Conservation (phyloP, 2,113 vertebrate species). For the Uropsilus gracilis region DNA sequence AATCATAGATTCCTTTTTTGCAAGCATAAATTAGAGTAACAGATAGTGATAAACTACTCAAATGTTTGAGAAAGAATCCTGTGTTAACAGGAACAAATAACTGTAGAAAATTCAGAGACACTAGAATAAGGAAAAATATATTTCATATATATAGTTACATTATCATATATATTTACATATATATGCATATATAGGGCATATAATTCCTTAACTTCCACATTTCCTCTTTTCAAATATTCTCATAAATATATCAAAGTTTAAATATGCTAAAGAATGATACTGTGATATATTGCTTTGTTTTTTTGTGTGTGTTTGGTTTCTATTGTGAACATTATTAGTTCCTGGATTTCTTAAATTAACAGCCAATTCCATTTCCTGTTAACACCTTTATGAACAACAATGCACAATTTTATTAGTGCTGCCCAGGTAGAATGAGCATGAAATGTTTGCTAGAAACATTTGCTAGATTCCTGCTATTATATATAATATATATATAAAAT, state of each 20-base stretch:
- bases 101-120: not conserved
- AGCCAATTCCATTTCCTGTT: not conserved
- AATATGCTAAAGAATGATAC: not conserved
- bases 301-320: not conserved
- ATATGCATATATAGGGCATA: too few species aligned
- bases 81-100: not conserved
- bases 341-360: not conserved
- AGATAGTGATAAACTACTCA: not conserved
- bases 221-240: constrained; percentile 10
- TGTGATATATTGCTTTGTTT: not conserved
- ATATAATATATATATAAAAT: too few species aligned
- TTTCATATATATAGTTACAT: too few species aligned
- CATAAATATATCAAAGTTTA: constrained; percentile 36
- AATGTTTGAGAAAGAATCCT: not conserved
- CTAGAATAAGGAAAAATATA: not conserved
- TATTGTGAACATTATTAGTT: not conserved
- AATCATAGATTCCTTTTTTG: not conserved
- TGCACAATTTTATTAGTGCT: not conserved
- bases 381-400: not conserved
- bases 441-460: too few species aligned
- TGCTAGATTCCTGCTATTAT: not conserved
- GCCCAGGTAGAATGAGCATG: not conserved
- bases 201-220: not conserved
- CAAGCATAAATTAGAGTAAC: not conserved
- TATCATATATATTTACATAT: too few species aligned